phyloP scores from a whole-genome alignment of 2,888 invertebrate species.

The Lasioglossum vierecki region DNA sequence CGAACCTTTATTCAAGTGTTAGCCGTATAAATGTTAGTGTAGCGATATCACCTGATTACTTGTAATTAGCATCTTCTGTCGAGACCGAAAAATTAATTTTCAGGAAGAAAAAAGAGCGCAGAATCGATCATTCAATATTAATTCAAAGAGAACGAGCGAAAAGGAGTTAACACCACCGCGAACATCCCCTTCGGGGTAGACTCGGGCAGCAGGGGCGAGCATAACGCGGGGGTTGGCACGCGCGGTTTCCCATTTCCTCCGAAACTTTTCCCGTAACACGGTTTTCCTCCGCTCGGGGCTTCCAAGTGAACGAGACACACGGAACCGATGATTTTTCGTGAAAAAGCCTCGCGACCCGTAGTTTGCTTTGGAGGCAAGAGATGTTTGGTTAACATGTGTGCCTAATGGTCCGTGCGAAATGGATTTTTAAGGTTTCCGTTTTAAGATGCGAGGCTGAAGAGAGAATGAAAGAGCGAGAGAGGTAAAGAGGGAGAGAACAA shows the following conservation, averaged over 20 bases:
- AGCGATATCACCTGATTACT: not conserved
- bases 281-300: not conserved
- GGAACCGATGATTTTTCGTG: slow-evolving; percentile 64
- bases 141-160: slow-evolving; percentile 19
- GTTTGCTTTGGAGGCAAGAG: slow-evolving; percentile 71
- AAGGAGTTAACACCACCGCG: slow-evolving; percentile 28
- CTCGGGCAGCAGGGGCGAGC: slow-evolving; percentile 15
- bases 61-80: not conserved
- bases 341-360: slow-evolving; percentile 59
- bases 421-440: slow-evolving; percentile 79
- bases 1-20: too few relatives aligned
- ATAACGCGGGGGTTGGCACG: slow-evolving; percentile 41
- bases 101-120: not conserved
- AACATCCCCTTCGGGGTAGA: slow-evolving; percentile 32
- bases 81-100: not conserved
- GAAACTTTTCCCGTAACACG: slow-evolving; percentile 37
- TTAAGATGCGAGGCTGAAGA: slow-evolving; percentile 47
- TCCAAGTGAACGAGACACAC: slow-evolving; percentile 28
- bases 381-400: slow-evolving; percentile 78
- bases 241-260: slow-evolving; percentile 48
- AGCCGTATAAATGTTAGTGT: too few relatives aligned
- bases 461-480: not conserved
- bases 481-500: not conserved
- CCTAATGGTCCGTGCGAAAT: slow-evolving; percentile 80
- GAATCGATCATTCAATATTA: slow-evolving; percentile 12